phyloP scores from a whole-genome alignment of 2,888 invertebrate species.

The Aspidiotus rigidus region DNA sequence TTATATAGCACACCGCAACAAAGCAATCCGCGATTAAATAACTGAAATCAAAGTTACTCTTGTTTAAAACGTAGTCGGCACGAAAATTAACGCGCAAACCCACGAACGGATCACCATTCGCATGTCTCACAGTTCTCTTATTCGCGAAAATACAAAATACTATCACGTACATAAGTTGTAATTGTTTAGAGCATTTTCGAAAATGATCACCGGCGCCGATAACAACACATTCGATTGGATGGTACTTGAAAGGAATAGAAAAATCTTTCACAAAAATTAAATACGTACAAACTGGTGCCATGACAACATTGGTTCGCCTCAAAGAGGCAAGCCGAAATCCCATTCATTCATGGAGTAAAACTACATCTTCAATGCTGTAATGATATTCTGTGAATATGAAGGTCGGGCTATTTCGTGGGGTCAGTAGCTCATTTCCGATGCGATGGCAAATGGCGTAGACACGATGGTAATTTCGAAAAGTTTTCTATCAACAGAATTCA shows the following conservation, averaged over 20 bases:
- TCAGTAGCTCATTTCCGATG: too few relatives aligned
- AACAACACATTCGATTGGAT: constrained; percentile 10
- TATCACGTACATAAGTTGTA: constrained; percentile 33
- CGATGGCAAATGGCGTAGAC: too few relatives aligned
- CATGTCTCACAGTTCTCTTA: constrained; percentile 29
- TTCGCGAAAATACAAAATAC: constrained; percentile 25
- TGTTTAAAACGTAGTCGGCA: constrained; percentile 13
- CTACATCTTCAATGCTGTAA: constrained; percentile 20
- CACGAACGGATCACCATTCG: constrained; percentile 22
- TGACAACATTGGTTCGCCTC: constrained; percentile 34
- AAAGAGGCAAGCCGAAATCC: constrained; percentile 34
- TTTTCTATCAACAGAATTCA: neutral
- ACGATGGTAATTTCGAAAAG: too few relatives aligned
- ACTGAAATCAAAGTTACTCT: constrained; percentile 1
- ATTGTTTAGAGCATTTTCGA: constrained; percentile 23
- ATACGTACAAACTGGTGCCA: constrained; percentile 34
- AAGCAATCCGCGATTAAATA: constrained; percentile 7
- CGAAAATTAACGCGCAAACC: constrained; percentile 20
- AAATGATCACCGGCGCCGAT: constrained; percentile 25
- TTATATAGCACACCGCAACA: constrained; percentile 25
- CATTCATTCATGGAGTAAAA: constrained; percentile 34
- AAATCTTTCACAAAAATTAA: constrained; percentile 28
- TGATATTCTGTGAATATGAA: neutral
- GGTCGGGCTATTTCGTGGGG: neutral
- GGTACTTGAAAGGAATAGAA: constrained; percentile 16